Evolutionary conservation across 2,113 vertebrate genomes (phyloP).

Genomic region (Menidia beryllina): DNA sequence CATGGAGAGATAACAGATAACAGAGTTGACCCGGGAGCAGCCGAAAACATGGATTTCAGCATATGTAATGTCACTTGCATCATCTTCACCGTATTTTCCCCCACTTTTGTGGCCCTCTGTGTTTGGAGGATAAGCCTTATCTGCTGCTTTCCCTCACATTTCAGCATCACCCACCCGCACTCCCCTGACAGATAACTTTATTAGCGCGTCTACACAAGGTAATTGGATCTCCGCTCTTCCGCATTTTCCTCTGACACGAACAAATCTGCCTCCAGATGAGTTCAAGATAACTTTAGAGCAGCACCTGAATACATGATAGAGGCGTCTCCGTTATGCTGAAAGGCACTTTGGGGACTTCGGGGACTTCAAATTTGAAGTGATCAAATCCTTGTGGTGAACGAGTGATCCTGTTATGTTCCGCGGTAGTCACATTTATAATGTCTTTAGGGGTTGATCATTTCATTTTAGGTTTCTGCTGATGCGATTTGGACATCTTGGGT

Average conservation of each 20-base stretch:
- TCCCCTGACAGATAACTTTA: slow-evolving; percentile 27
- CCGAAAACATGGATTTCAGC: background rate
- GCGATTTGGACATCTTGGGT: background rate
- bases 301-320: background rate
- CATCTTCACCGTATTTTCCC: slow-evolving; percentile 1
- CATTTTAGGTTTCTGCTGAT: background rate
- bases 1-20: background rate
- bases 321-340: slow-evolving; percentile 16
- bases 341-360: slow-evolving; percentile 11
- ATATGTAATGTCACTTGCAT: background rate
- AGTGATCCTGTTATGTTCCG: background rate
- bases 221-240: slow-evolving; percentile 42
- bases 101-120: slow-evolving; percentile 12
- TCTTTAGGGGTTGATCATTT: too few relatives aligned
- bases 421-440: background rate
- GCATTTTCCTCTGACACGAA: slow-evolving; percentile 20
- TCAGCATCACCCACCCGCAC: slow-evolving; percentile 27
- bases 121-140: slow-evolving; percentile 42
- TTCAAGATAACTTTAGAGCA: slow-evolving; percentile 17
- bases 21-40: slow-evolving; percentile 1
- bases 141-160: slow-evolving; percentile 7
- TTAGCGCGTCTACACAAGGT: slow-evolving; percentile 27
- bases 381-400: background rate
- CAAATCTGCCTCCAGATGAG: slow-evolving; percentile 29
- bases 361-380: background rate